Conservation (phyloP, 2,113 vertebrate species). For the Corythoichthys intestinalis region DNA sequence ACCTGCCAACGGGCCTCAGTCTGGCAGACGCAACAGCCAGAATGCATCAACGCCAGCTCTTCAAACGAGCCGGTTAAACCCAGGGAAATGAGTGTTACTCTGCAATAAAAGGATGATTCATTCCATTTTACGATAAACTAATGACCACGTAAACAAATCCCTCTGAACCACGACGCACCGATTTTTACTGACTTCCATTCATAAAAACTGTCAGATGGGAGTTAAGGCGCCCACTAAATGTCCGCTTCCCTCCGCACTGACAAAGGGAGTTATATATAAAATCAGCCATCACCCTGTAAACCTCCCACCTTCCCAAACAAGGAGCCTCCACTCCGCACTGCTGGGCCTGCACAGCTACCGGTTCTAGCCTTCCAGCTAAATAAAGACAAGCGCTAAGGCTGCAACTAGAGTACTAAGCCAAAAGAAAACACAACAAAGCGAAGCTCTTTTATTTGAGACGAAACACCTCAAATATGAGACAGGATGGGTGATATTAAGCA, state of each 20-base stretch:
- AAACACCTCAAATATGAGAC: not conserved
- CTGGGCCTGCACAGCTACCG: not conserved
- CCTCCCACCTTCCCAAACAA: slow-evolving; percentile 16
- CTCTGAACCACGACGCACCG: not conserved
- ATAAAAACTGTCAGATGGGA: slow-evolving; percentile 1
- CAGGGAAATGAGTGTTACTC: not conserved
- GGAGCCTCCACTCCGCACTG: not conserved
- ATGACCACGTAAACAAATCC: not conserved
- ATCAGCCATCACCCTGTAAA: slow-evolving; percentile 10
- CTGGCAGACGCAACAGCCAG: slow-evolving; percentile 45
- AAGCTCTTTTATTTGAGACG: not conserved
- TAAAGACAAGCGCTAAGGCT: slow-evolving; percentile 2
- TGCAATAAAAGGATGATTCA: not conserved
- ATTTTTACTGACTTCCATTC: not conserved
- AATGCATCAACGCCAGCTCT: slow-evolving; percentile 31
- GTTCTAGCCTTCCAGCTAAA: not conserved
- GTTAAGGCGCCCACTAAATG: not conserved
- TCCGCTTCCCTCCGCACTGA: not conserved
- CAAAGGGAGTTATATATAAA: slow-evolving; percentile 31
- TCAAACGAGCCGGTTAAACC: slow-evolving; percentile 9
- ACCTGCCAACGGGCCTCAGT: slow-evolving; percentile 66
- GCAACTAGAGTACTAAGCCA: not conserved
- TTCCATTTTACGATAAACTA: not conserved
- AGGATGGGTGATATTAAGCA: no score
- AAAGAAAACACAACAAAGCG: slow-evolving; percentile 6